Percentiles rank a stretch among this genome's conserved stretches.
Evolutionary conservation across 2,797 vertebrate genomes (phyloP).

Genomic region (Oryzias sinensis): DNA sequence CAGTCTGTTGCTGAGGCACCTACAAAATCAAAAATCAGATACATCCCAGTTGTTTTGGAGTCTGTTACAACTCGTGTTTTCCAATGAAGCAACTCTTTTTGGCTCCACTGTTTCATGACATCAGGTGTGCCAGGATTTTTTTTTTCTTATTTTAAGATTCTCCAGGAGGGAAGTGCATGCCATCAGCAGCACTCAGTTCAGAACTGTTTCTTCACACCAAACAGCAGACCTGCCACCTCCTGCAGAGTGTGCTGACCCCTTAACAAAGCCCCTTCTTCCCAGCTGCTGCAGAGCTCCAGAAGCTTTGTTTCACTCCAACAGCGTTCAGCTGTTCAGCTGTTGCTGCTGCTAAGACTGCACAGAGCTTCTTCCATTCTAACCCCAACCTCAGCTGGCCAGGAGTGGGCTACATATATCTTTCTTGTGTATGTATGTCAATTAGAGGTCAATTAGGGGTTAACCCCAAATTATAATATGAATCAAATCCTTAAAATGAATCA

Average conservation of each 20-base stretch:
- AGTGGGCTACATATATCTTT: neutral
- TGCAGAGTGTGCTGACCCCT: conserved; percentile 49
- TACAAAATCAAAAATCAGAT: too few species aligned
- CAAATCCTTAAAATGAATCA: too few species aligned
- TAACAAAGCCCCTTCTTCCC: conserved; percentile 58
- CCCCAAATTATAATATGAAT: too few species aligned
- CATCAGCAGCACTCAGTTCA: conserved; percentile 54
- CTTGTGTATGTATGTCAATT: too few species aligned
- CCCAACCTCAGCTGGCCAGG: conserved; percentile 23
- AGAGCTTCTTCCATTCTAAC: conserved; percentile 46
- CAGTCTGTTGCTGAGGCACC: too few species aligned
- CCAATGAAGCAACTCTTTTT: conserved; percentile 25
- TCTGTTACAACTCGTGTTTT: conserved; percentile 27
- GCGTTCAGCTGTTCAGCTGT: conserved; percentile 56
- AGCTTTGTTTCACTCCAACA: conserved; percentile 40
- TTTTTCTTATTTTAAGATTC: conserved; percentile 47
- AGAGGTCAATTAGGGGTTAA: too few species aligned
- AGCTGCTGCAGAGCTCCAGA: conserved; percentile 43
- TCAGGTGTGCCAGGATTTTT: conserved; percentile 43
- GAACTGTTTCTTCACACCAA: conserved; percentile 53
- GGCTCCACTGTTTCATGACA: conserved; percentile 45
- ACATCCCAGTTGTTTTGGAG: conserved; percentile 3
- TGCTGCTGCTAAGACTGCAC: conserved; percentile 40
- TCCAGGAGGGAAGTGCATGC: conserved; percentile 50
- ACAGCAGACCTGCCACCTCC: conserved; percentile 53